Evolutionary conservation across 2,797 vertebrate genomes (phyloP), one percentile per base, ranked within the genome.

Genomic region (Diplodus puntazzo): DNA sequence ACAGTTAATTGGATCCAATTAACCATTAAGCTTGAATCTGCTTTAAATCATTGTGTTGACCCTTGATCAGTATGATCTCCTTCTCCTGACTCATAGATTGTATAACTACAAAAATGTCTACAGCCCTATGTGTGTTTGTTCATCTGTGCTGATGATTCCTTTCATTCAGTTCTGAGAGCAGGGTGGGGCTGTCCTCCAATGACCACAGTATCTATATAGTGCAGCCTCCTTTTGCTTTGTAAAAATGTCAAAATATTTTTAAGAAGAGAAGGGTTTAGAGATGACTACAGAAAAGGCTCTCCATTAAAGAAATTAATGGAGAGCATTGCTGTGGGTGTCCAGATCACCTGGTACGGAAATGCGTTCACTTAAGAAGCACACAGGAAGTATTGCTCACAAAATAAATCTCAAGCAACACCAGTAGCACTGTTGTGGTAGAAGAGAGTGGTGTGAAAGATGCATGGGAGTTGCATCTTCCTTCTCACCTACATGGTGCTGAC

Each of bases 311-410:
- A 18, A 1, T 69, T 11, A 20, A 2, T 13, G 13, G 20, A 49
- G 11, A 53, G 0, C 17, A 2, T 12, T 54, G 2, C 43, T 17
- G 17, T 57, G 65, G 27, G 42, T 89, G 49, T 75, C 45, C 52
- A 23, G 84, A 64, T 81, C 80, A 84, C 66, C 81, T 87, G 76
- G n/a, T 27, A 25, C 27, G 43, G 84, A 84, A 89, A 88, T 80
- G 0, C 84, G 87, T 70, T 53, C 0, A 0, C 61, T 49, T 16
- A 8, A 39, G 7, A 55, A 16, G 5, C 9, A n/a, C 20, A 78
- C 82, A 86, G 85, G 86, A 90, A 87, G 57, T 48, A 5, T 60
- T 0, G 11, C 7, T 39, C 8, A 34, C 34, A 34, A 34, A 34
- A 9, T 42, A 34, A 34, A 9, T 42, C 9, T 59, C 2, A 27